Base-by-base conservation (phyloP, 2,113 vertebrate species). In the Periophthalmodon schlosseri region DNA sequence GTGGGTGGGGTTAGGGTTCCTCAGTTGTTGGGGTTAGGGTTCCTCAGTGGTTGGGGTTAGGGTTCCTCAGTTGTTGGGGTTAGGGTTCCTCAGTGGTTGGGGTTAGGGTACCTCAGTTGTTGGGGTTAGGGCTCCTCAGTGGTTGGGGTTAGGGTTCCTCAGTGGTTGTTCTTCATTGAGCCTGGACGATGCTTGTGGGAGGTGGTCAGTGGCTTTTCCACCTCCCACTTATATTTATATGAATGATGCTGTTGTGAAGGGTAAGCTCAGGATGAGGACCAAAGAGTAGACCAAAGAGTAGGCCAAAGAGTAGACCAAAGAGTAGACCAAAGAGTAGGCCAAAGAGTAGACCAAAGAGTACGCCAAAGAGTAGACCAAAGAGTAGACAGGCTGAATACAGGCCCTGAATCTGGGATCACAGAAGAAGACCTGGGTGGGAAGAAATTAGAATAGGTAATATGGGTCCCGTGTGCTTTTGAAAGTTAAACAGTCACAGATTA, bases 181-280 rank as follows among this genome's bases (percentile, higher is more conserved):
- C 3, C 36, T 39, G 5, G 36, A 39, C 36, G 9, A 39, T 39
- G 36, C 5, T 39, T 9, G 36, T 7, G 5, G 36, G 36, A 39
- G 36, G 36, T 9, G 9, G 36, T 39, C 36, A 2, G 5, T 7
- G 5, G 1, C 36, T 39, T 39, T 39, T 39, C 36, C 36, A 39
- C 36, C 36, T 39, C 36, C 36, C 36, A 4, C 57, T 5, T 24
- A 34, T 44, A 12, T 71, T 60, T 10, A 34, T 69, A 70, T 91
- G 86, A 91, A 91, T 80, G 85, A 83, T 68, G 78, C 46, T 68
- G 83, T 91, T 90, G 88, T 91, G 65, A 70, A 63, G 3, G 39
- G 72, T 5, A 16, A 64, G 68, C 72, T 58, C 28, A 28, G 28
- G 28, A 28, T 28, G n/a, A n/a, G n/a, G n/a, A n/a, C n/a, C 28